Evolutionary conservation across 2,797 vertebrate genomes (phyloP).

Genomic region (Garrulus glandarius): DNA sequence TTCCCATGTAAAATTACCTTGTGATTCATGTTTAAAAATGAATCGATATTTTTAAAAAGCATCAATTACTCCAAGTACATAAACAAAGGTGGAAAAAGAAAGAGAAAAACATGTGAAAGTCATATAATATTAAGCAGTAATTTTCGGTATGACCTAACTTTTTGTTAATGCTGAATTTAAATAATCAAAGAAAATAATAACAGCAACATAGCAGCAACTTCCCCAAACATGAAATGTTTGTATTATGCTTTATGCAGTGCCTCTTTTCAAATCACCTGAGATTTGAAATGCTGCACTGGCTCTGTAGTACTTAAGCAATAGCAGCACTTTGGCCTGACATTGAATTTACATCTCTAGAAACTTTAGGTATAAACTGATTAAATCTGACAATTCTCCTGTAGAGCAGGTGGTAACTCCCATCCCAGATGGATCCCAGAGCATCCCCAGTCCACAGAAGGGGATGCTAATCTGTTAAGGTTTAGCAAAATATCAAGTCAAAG

Average conservation of each 20-base stretch:
- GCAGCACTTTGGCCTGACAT: not conserved
- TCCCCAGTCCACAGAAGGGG: not conserved
- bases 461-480: not conserved
- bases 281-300: conserved; percentile 2
- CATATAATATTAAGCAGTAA: not conserved
- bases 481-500: not conserved
- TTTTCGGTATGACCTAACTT: not conserved
- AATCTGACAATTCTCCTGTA: conserved; percentile 14
- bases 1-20: not conserved
- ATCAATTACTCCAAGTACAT: not conserved
- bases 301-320: not conserved
- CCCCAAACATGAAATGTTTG: not conserved
- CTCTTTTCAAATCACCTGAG: not conserved
- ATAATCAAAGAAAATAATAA: conserved; percentile 12
- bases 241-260: not conserved
- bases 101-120: not conserved
- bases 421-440: not conserved
- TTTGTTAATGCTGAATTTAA: not conserved
- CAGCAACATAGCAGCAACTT: not conserved
- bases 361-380: not conserved
- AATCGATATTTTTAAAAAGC: not conserved
- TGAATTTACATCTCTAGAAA: not conserved
- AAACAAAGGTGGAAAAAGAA: not conserved
- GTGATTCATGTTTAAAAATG: conserved; percentile 5
- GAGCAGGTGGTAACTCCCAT: not conserved